These are phyloP conservation scores for Aurelia sp. DNA, from an alignment of 30 jellyfish, hydroid and myxozoan genomes.

Conservation along the genomic window DNA sequence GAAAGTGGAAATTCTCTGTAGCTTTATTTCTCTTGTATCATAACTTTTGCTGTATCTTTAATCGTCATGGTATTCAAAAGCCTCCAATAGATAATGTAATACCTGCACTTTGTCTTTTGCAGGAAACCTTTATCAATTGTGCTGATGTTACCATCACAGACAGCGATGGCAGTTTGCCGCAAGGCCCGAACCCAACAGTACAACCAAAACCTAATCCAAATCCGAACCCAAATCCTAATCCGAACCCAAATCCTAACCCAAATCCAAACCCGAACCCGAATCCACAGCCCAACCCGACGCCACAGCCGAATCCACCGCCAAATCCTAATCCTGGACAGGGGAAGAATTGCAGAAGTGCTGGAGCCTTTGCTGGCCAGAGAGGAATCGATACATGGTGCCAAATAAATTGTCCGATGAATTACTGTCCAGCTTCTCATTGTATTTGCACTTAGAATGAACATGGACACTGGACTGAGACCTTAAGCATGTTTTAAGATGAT, in stretches of 20 bases:
- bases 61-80: no score
- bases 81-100: no score
- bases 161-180: neutral
- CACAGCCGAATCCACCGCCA: neutral
- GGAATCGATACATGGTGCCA: slow-evolving; percentile 43
- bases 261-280: no score
- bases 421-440: slow-evolving; percentile 41
- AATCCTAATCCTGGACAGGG: neutral
- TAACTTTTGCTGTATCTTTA: no score
- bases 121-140: slow-evolving; percentile 69
- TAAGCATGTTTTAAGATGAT: no score
- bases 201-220: slow-evolving; percentile 1
- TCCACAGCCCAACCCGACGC: no score
- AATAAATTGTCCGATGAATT: slow-evolving; percentile 22
- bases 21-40: no score
- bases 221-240: neutral
- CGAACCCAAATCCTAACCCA: neutral
- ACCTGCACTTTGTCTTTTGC: neutral
- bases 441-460: slow-evolving; percentile 2
- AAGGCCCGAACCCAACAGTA: neutral
- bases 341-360: slow-evolving; percentile 13
- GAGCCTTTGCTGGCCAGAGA: slow-evolving; percentile 16
- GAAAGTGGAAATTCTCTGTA: no score
- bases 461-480: no score
- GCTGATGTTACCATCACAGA: slow-evolving; percentile 48